These are phyloP conservation scores for Enteromius afrohamiltoni DNA, from an alignment of 2,797 vertebrate genomes.

Conservation along the genomic window DNA sequence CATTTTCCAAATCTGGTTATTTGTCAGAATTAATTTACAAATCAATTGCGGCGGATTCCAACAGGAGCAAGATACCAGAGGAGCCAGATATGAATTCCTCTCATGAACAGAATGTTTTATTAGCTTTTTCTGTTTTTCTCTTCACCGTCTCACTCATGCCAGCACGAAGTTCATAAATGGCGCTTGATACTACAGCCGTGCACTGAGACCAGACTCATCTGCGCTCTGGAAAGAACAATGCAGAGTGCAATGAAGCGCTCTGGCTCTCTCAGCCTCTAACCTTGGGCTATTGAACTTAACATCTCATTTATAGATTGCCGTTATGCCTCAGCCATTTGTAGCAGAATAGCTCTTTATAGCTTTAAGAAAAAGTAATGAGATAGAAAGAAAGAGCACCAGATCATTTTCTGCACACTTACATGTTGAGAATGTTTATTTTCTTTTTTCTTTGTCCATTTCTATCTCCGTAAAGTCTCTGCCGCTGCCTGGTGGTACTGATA, in stretches of 20 bases:
- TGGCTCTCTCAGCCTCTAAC: constrained; percentile 68
- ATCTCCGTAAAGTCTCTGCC: constrained; percentile 57
- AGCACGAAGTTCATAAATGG: constrained; percentile 64
- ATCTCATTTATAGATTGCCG: constrained; percentile 76
- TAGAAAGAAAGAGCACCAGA: constrained; percentile 62
- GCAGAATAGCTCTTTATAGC: constrained; percentile 75
- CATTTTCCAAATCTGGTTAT: constrained; percentile 53
- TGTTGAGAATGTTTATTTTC: constrained; percentile 55
- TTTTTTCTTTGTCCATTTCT: not conserved
- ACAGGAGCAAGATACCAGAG: constrained; percentile 25
- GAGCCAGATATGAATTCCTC: constrained; percentile 36
- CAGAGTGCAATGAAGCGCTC: constrained; percentile 56
- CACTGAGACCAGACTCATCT: constrained; percentile 56
- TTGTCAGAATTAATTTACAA: constrained; percentile 56
- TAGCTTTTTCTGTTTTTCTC: constrained; percentile 44
- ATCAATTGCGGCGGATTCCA: constrained; percentile 41
- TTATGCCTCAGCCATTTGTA: constrained; percentile 77
- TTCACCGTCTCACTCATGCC: constrained; percentile 22
- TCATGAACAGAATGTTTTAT: constrained; percentile 49
- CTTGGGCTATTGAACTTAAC: constrained; percentile 81
- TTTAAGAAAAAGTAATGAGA: constrained; percentile 68
- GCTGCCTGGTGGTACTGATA: constrained; percentile 66
- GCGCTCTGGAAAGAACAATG: constrained; percentile 59
- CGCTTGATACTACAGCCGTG: constrained; percentile 57
- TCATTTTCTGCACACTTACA: constrained; percentile 65